These are phyloP conservation scores for Cryptomyrus ogoouensis DNA, from an alignment of 2,113 vertebrate genomes.

Conservation along the genomic window DNA sequence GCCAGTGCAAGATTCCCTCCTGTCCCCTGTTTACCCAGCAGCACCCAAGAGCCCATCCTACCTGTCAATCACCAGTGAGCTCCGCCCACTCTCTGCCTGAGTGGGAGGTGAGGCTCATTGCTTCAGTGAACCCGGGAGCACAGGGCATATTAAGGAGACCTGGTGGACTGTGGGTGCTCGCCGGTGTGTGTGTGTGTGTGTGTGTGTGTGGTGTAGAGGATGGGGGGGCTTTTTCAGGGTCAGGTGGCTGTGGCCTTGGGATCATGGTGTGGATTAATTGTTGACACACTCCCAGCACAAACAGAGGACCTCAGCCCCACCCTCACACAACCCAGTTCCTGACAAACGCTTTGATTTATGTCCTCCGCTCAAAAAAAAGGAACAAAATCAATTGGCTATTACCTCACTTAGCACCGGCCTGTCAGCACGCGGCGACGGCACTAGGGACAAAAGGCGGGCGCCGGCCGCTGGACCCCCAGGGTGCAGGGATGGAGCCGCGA, in stretches of 20 bases:
- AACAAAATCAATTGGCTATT: conserved; percentile 97
- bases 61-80: not conserved
- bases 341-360: conserved; percentile 94
- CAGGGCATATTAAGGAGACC: not conserved
- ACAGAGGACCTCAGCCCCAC: conserved; percentile 64
- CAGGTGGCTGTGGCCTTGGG: conserved; percentile 59
- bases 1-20: not conserved
- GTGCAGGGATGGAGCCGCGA: not conserved
- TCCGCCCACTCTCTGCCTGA: not conserved
- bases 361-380: conserved; percentile 83
- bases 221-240: conserved; percentile 30
- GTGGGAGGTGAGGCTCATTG: not conserved
- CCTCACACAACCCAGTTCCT: conserved; percentile 51
- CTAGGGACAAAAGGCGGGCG: conserved; percentile 83
- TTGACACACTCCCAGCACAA: conserved; percentile 78
- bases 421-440: conserved; percentile 81
- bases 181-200: not conserved
- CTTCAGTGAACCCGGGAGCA: not conserved
- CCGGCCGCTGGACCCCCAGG: conserved; percentile 38
- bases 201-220: not conserved
- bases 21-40: not conserved
- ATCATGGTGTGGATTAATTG: conserved; percentile 83
- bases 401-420: conserved; percentile 87
- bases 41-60: not conserved
- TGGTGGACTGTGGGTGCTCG: not conserved